A percentile compares a stretch with the other conserved stretches of the same genome.
These are phyloP conservation scores for Prochilodus magdalenae DNA, from an alignment of 2,113 vertebrate genomes.

Conservation along the genomic window DNA sequence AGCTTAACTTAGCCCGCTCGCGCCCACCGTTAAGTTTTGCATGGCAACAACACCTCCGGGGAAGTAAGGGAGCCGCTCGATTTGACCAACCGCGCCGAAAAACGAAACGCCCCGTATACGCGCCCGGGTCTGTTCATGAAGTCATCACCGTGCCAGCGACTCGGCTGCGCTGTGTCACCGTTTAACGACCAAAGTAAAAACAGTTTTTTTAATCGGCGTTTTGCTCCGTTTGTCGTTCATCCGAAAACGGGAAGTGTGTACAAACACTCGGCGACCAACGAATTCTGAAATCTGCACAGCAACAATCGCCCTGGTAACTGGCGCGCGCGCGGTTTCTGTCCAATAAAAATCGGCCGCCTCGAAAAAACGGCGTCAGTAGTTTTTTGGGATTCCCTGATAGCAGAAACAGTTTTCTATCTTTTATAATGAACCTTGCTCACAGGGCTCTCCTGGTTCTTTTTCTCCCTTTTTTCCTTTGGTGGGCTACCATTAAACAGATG, in stretches of 20 bases:
- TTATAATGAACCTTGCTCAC: not conserved
- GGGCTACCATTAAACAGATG: conserved; percentile 29
- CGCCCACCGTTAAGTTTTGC: conserved; percentile 43
- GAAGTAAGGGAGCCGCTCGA: conserved; percentile 30
- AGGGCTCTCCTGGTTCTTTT: not conserved
- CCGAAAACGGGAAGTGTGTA: not conserved
- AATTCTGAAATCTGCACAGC: conserved; percentile 58
- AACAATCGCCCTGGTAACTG: conserved; percentile 62
- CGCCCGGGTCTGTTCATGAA: not conserved
- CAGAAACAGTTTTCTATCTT: conserved; percentile 18
- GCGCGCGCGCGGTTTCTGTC: conserved; percentile 59
- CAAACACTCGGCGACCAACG: not conserved
- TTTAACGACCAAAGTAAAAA: not conserved
- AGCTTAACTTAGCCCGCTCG: conserved; percentile 23
- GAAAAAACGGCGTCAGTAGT: conserved; percentile 29
- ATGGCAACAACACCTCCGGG: conserved; percentile 56
- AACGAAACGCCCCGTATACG: conserved; percentile 17
- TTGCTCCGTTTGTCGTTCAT: not conserved
- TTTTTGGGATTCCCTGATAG: conserved; percentile 17
- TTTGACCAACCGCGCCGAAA: conserved; percentile 6
- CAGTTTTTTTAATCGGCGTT: not conserved
- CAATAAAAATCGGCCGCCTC: conserved; percentile 53
- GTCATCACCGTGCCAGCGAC: no score
- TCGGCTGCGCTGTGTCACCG: no score
- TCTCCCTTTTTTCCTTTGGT: not conserved